These are phyloP conservation scores for Intellagama lesueurii DNA, from an alignment of 2,797 vertebrate species.

Conservation along the genomic window DNA sequence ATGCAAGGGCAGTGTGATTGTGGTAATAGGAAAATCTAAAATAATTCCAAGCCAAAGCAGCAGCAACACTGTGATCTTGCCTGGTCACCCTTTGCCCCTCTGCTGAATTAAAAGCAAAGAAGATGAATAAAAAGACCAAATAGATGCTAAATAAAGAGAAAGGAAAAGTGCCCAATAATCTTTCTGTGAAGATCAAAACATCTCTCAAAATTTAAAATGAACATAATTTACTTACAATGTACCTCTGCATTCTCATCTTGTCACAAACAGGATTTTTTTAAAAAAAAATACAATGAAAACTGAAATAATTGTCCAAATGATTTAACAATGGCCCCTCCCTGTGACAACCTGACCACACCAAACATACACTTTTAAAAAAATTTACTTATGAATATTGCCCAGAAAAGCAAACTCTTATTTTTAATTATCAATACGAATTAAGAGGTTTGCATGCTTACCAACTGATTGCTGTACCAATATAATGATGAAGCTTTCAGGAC, in stretches of 20 bases:
- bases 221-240: not conserved
- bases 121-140: not conserved
- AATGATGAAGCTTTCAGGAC: slow-evolving; percentile 92
- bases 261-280: not conserved
- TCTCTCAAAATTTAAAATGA: not conserved
- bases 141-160: too few species aligned
- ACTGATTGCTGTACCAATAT: slow-evolving; percentile 93
- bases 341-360: not conserved
- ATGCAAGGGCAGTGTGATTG: not conserved
- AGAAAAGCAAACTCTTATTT: not conserved
- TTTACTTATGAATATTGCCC: not conserved
- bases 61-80: not conserved
- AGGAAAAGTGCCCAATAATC: not conserved
- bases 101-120: not conserved
- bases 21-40: not conserved
- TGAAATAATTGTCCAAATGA: not conserved
- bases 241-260: not conserved
- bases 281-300: not conserved
- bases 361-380: not conserved
- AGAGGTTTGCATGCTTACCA: slow-evolving; percentile 82
- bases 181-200: not conserved
- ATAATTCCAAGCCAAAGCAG: not conserved
- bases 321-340: not conserved
- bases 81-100: not conserved
- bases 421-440: not conserved